Evolutionary conservation across 2,113 vertebrate species (phyloP).

Genomic region (human (Homo sapiens)): GRCh38 chr5:125110001-125110500

Average conservation of each 20-base stretch:
- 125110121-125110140: not conserved
- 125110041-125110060: constrained; percentile 41
- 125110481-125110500: not conserved
- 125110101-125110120: not conserved
- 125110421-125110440: not conserved
- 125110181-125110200: fast-evolving
- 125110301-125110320: not conserved
- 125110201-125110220: not conserved
- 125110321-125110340: not conserved
- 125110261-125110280: not conserved
- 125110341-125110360: too few species aligned
- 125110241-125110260: not conserved
- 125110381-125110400: not conserved
- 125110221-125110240: not conserved
- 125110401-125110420: too few species aligned
- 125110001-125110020: constrained; percentile 56
- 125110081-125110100: constrained; percentile 1
- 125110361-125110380: too few species aligned
- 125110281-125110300: not conserved
- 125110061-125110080: constrained; percentile 39
- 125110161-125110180: not conserved
- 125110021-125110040: constrained; percentile 71
- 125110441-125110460: not conserved
- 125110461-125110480: not conserved
- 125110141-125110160: not conserved